Evolutionary conservation across 2,888 invertebrate species (phyloP).

Genomic region (Zygaena filipendulae): DNA sequence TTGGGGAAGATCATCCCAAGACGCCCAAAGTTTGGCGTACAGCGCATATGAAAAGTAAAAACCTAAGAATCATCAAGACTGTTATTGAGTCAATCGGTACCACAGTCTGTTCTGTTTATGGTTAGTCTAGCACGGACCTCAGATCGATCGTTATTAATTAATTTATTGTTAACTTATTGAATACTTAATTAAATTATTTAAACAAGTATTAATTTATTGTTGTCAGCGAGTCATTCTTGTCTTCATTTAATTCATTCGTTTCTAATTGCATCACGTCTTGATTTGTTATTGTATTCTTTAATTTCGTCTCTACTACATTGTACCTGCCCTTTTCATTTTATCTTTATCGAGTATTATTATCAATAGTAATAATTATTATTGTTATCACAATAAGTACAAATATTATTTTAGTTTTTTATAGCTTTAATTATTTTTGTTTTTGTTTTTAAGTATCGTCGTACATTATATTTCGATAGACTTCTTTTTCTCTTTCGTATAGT

Average conservation of each 20-base stretch:
- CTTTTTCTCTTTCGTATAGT: slow-evolving; percentile 33
- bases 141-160: slow-evolving; percentile 55
- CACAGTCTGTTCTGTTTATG: slow-evolving; percentile 19
- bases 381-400: slow-evolving; percentile 40
- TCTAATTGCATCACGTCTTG: slow-evolving; percentile 29
- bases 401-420: slow-evolving; percentile 24
- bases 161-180: slow-evolving; percentile 52
- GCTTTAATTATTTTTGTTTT: slow-evolving; percentile 38
- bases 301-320: slow-evolving; percentile 25
- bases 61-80: slow-evolving; percentile 33
- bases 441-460: too few species aligned
- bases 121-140: slow-evolving; percentile 49
- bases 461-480: too few species aligned
- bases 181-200: slow-evolving; percentile 32
- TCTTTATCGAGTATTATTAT: too few species aligned
- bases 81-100: slow-evolving; percentile 18
- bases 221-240: slow-evolving; percentile 48
- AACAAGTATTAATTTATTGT: slow-evolving; percentile 19
- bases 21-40: slow-evolving; percentile 78
- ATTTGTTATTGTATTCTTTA: slow-evolving; percentile 15
- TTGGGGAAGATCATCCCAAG: slow-evolving; percentile 74
- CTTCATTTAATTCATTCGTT: slow-evolving; percentile 22
- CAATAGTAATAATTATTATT: slow-evolving; percentile 26
- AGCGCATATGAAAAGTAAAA: slow-evolving; percentile 68
- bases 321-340: too few species aligned